A percentile compares a stretch with the other conserved stretches of the same genome.
phyloP scores from a whole-genome alignment of 1,140 invertebrate genomes.

The Chlorops oryzae region DNA sequence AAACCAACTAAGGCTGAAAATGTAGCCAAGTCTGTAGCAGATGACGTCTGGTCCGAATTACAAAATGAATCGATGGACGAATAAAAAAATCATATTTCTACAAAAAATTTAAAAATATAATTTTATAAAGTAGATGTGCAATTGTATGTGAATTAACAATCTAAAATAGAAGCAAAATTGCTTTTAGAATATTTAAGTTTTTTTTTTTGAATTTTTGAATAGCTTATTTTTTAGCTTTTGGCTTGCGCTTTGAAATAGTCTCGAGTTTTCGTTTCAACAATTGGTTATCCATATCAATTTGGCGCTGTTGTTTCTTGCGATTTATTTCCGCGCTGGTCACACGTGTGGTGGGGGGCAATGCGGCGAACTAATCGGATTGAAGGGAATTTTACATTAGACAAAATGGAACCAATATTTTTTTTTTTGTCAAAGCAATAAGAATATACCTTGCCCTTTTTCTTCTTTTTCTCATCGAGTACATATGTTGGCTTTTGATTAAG shows the following conservation, averaged over 20 bases:
- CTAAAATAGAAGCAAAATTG: too few species aligned
- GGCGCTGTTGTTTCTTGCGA: constrained; percentile 39
- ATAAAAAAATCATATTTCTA: too few species aligned
- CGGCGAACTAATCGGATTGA: constrained; percentile 1
- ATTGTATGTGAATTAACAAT: too few species aligned
- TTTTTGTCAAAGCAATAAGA: neutral
- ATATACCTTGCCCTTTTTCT: neutral
- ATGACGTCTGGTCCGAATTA: too few species aligned
- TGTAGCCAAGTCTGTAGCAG: too few species aligned
- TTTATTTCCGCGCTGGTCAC: constrained; percentile 37
- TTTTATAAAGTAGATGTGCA: too few species aligned
- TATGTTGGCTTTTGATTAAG: constrained; percentile 24
- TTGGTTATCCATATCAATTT: constrained; percentile 44
- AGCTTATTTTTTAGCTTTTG: constrained; percentile 12
- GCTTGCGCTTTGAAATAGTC: constrained; percentile 31
- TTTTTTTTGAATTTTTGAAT: too few species aligned
- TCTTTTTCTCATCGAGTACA: neutral
- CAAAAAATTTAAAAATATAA: too few species aligned
- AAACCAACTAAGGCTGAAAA: too few species aligned
- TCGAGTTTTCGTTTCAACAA: constrained; percentile 40
- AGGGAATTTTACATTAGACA: neutral
- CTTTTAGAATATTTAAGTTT: neutral
- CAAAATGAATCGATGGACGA: too few species aligned
- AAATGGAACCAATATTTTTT: neutral
- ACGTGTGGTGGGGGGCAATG: constrained; percentile 17